Evolutionary conservation across 1,140 invertebrate genomes (phyloP).

Genomic region (Anthonomus grandis): DNA sequence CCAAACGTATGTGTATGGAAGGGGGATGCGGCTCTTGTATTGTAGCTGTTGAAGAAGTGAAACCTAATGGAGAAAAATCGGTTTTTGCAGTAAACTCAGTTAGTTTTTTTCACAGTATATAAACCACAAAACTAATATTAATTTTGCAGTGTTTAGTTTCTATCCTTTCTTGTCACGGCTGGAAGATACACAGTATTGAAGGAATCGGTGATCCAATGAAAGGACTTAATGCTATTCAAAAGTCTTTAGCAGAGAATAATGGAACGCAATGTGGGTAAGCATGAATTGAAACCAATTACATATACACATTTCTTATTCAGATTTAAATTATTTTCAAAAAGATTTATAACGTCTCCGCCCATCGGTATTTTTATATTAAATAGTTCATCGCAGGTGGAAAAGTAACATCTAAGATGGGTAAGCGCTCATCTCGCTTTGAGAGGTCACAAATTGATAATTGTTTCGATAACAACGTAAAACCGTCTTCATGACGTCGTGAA

Average conservation of each 20-base stretch:
- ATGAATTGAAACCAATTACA: too few species aligned
- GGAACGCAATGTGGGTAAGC: constrained; percentile 70
- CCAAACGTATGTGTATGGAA: constrained; percentile 78
- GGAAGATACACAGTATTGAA: constrained; percentile 75
- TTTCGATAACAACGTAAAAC: too few species aligned
- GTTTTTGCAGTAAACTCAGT: constrained; percentile 73
- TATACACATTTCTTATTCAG: too few species aligned
- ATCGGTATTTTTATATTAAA: too few species aligned
- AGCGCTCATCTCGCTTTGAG: too few species aligned
- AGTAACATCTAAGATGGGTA: too few species aligned
- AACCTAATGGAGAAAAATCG: constrained; percentile 54
- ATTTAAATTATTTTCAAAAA: too few species aligned
- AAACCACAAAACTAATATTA: not conserved
- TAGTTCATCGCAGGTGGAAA: too few species aligned
- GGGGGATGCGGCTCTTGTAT: constrained; percentile 81
- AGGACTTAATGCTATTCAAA: constrained; percentile 71
- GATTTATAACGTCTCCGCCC: too few species aligned
- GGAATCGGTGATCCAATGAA: constrained; percentile 64
- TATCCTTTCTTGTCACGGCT: constrained; percentile 66
- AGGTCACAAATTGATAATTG: too few species aligned
- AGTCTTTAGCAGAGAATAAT: constrained; percentile 63
- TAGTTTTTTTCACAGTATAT: constrained; percentile 36
- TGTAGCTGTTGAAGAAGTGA: constrained; percentile 58
- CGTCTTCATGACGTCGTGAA: too few species aligned
- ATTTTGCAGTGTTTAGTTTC: constrained; percentile 66